Evolutionary conservation across 2,797 vertebrate genomes (phyloP).

Genomic region (Sternotherus odoratus): DNA sequence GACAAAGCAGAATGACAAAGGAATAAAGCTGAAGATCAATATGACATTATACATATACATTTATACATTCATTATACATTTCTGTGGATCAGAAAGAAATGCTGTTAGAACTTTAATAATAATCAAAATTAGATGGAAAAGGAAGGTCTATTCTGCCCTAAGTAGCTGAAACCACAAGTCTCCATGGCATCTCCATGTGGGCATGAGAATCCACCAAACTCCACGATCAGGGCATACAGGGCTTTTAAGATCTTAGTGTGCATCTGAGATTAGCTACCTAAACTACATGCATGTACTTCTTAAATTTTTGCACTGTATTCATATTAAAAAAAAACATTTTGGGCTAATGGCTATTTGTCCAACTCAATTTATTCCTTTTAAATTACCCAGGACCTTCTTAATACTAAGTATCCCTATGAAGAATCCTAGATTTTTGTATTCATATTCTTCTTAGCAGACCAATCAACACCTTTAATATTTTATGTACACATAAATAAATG

Average conservation of each 20-base stretch:
- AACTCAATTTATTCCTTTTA: background rate
- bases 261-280: background rate
- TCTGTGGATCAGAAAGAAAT: background rate
- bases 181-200: background rate
- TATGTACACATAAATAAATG: background rate
- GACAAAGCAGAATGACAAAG: background rate
- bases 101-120: background rate
- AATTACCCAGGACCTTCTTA: background rate
- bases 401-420: background rate
- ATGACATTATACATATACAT: background rate
- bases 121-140: slow-evolving; percentile 10
- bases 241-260: background rate
- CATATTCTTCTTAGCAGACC: background rate
- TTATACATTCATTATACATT: background rate
- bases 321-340: background rate
- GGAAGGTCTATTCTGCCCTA: background rate
- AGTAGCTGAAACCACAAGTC: background rate
- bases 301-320: background rate
- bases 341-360: background rate
- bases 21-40: background rate
- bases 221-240: background rate
- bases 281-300: background rate
- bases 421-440: background rate
- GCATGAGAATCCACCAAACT: background rate
- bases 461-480: background rate